Base-by-base conservation (phyloP, 2,113 vertebrate species). In the Tachysurus vachellii region DNA sequence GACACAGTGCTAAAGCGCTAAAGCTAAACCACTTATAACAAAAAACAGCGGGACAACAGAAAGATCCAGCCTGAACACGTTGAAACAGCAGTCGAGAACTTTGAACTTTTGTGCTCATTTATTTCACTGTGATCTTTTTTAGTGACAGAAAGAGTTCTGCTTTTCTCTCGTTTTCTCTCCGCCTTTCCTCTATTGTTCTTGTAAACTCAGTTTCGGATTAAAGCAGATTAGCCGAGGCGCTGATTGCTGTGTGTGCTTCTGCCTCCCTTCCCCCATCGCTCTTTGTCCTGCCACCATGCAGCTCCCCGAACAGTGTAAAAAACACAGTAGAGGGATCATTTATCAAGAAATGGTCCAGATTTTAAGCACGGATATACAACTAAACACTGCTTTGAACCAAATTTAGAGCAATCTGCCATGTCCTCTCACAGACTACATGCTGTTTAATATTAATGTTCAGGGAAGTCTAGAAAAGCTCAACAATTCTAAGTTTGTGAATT, bases 181-280 rank as follows among this genome's bases (percentile, higher is more conserved):
- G 53, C 16, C 42, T 76, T 54, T 14, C 85, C 84, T 53, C 90
- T 68, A 85, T 88, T 87, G 76, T 87, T 86, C 57, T 61, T 79
- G 68, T 77, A 70, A 90, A 90, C 85, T 90, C 81, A 12, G 81
- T 57, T 53, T 82, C 36, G 82, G 89, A 88, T 90, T 88, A 86
- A 86, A 90, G 71, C 86, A 71, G 89, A 90, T 90, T 87, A 88
- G 54, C 84, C 56, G 47, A 79, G 85, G 70, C 77, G 81, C 76
- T 56, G 87, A 88, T 85, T 64, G 85, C 62, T 53, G 85, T 70
- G 8, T 88, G 84, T 84, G 79, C 76, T 79, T 64, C 64, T 66
- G 42, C 87, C 85, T 77, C 86, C 87, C 89, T 76, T 87, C 87
- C 89, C 89, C 87, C 85, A 82, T 84, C 85, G 77, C 77, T 87